These are phyloP conservation scores for Todiramphus saurophagus DNA, from an alignment of 2,113 vertebrate genomes.

Conservation along the genomic window DNA sequence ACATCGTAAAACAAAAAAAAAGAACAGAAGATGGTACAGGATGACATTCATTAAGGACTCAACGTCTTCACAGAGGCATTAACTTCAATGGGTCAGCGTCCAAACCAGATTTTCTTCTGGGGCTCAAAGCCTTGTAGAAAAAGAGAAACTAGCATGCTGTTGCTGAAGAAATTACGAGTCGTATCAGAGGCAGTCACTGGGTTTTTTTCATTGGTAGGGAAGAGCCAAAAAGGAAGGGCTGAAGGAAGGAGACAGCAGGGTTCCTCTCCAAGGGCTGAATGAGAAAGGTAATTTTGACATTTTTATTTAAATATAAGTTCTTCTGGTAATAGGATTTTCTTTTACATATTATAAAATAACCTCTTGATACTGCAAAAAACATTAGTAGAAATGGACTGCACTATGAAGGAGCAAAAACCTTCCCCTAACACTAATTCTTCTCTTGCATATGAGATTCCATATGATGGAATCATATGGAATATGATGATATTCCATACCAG, in stretches of 20 bases:
- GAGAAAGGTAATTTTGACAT: conserved; percentile 30
- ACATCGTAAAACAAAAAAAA: background rate
- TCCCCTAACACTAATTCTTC: background rate
- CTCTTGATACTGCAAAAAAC: background rate
- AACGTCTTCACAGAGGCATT: background rate
- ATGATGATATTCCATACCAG: background rate
- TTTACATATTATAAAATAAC: background rate
- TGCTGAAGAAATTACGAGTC: background rate
- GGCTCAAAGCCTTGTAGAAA: background rate
- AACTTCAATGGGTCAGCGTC: conserved; percentile 1
- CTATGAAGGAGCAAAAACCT: background rate
- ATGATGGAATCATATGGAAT: no score
- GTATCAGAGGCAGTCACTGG: background rate
- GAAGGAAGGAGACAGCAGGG: background rate
- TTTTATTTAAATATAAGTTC: conserved; percentile 51
- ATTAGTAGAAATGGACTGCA: background rate
- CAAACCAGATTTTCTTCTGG: background rate
- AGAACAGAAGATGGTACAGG: background rate
- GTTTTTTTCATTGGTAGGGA: background rate
- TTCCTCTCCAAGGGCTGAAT: conserved; percentile 6
- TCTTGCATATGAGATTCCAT: no score
- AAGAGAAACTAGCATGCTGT: background rate
- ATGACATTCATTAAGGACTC: background rate
- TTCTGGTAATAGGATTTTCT: background rate
- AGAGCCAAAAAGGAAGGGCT: background rate